Conservation (phyloP, 2,888 invertebrate genomes). For the Hedychridium roseum region DNA sequence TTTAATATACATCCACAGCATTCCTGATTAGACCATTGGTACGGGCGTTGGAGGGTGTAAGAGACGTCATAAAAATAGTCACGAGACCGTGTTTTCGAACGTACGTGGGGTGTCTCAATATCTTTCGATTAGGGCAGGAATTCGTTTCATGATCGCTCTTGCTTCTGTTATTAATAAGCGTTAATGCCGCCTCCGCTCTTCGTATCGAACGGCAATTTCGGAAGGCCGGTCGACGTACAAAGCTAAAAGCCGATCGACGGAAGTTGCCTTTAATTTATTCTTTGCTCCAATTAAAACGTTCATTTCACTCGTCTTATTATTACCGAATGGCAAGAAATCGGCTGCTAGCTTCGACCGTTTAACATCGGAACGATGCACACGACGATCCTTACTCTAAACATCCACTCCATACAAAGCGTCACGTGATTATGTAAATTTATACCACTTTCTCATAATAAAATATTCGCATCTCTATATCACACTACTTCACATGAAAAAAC, state of each 20-base stretch:
- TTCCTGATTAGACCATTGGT: neutral
- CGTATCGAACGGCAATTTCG: too few relatives aligned
- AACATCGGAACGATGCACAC: too few relatives aligned
- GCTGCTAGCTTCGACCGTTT: too few relatives aligned
- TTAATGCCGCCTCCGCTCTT: too few relatives aligned
- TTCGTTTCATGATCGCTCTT: slow-evolving; percentile 13
- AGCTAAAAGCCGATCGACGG: too few relatives aligned
- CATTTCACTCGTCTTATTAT: too few relatives aligned
- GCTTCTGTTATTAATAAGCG: slow-evolving; percentile 9
- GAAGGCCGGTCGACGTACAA: too few relatives aligned
- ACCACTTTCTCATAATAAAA: slow-evolving; percentile 53
- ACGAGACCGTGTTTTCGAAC: slow-evolving; percentile 15
- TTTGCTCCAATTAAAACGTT: too few relatives aligned
- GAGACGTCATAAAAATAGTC: slow-evolving; percentile 19
- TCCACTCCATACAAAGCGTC: slow-evolving; percentile 47
- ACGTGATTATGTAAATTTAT: slow-evolving; percentile 44
- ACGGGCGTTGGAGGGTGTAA: slow-evolving; percentile 16
- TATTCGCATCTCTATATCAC: slow-evolving; percentile 55
- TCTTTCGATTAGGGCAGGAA: slow-evolving; percentile 18
- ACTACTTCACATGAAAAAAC: slow-evolving; percentile 46
- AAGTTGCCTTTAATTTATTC: too few relatives aligned
- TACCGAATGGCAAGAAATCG: too few relatives aligned
- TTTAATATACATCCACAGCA: slow-evolving; percentile 22
- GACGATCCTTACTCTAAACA: slow-evolving; percentile 25
- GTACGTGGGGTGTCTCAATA: slow-evolving; percentile 11